Base-by-base conservation (phyloP, 2,888 invertebrate genomes). In the Marronus borbonicus region DNA sequence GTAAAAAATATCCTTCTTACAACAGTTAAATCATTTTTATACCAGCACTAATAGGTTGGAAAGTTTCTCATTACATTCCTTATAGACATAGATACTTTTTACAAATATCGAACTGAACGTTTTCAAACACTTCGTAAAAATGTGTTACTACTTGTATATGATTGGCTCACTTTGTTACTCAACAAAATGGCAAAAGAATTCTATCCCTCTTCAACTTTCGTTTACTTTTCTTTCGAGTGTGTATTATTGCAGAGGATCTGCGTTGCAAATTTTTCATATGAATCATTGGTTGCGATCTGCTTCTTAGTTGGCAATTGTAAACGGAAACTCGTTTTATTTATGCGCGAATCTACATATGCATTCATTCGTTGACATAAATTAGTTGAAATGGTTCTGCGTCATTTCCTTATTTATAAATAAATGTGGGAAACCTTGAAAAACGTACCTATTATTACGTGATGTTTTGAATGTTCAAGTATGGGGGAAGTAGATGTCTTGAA, bases 351-450 rank as follows among this genome's bases (percentile, higher is more conserved):
- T 58, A 20, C 55, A 58, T 70, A 70, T 58, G 58, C 44, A 62
- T 74, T 60, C 39, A 58, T 72, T 72, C 69, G 28, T 52, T 28
- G 52, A 52, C 50, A 55, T 70, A 36, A 74, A 74, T 74, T 74
- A 60, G 50, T 50, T 68, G 49, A 39, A 52, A 70, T 8, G 28
- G 17, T 36, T 55, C 28, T 74, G 52, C 17, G 44, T 74, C 72
- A 74, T 58, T 74, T 74, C 72, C 60, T 49, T 74, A 60, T 74
- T 74, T 68, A 62, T 28, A 31, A 62, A 62, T 58, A 44, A 44
- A 44, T 62, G 62, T 62, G 12, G 3, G 3, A 14, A 14, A 62
- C 62, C 62, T 62, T 62, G 62, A 62, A 31, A 62, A 31, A 55
- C 8, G 1, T 44, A 12, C 7, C 52, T 52, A 52, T n/a, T 52